Evolutionary conservation across 2,797 vertebrate species (phyloP), one percentile per base, ranked within the genome.

Genomic region (Lemur catta): DNA sequence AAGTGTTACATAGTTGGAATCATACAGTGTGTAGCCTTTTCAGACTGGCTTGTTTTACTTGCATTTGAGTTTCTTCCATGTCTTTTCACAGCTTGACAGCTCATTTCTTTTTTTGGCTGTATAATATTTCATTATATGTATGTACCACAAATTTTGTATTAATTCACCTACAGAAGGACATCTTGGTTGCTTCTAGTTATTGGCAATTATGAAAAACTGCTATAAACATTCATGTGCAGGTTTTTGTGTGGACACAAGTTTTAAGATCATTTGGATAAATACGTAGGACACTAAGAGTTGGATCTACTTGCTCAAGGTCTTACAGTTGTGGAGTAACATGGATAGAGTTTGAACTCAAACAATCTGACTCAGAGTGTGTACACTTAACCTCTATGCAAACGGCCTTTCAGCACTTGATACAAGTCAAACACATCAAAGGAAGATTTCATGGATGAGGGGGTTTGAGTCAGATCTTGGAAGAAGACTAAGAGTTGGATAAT

Each of bases 221-320:
- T 85, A 28, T 69, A 80, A 94, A 81, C 43, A 67, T 89, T 94
- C 20, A 92, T 61, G 8, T 52, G n/a, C 18, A 67, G 18, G 30
- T 22, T 91, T 94, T 80, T 79, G 41, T 69, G 28, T 61, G 57
- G 50, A 89, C 67, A 85, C 50, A 80, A 72, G 35, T 75, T 93
- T 92, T 52, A n/a, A 67, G 74, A 81, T 69, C 75, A 93, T 69
- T 76, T 91, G 30, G 17, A 30, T 75, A 91, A 93, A 91, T 59
- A 75, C 2, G 28, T 81, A 84, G 50, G 22, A 67, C 43, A 52
- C 59, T 52, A 50, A 85, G 14, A 93, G 43, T 79, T 75, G 89
- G 24, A 81, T 75, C 85, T n/a, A 48, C 17, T 65, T 94, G 38
- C 75, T 71, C 71, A 84, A 33, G 52, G 2, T 71, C 33, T 65